A percentile compares a stretch with the other conserved stretches of the same genome.
phyloP scores from a whole-genome alignment of 2,113 vertebrate genomes.

The Romanogobio albipinnatus region DNA sequence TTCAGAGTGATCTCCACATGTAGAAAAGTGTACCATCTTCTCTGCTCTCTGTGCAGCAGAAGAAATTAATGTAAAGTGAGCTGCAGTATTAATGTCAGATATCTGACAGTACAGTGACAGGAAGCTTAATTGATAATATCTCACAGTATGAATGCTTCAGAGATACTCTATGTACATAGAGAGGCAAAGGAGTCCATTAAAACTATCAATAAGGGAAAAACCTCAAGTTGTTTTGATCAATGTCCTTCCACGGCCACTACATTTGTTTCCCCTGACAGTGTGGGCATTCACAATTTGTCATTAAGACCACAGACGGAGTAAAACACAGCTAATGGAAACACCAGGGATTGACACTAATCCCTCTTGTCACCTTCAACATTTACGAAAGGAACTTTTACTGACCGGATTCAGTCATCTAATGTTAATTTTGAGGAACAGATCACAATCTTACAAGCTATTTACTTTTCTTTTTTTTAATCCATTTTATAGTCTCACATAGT shows the following conservation, averaged over 20 bases:
- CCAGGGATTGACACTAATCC: constrained; percentile 38
- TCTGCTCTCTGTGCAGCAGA: background rate
- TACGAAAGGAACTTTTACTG: background rate
- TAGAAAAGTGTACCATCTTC: no score
- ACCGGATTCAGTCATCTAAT: background rate
- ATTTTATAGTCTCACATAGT: background rate
- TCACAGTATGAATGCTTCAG: background rate
- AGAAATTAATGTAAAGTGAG: constrained; percentile 23
- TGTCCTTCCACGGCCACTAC: constrained; percentile 23
- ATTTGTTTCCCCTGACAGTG: constrained; percentile 53
- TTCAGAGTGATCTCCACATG: background rate
- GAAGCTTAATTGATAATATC: constrained; percentile 36
- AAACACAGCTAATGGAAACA: constrained; percentile 56
- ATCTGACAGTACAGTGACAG: constrained; percentile 39
- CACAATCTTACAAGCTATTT: background rate
- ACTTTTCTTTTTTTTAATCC: background rate
- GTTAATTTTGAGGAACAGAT: background rate
- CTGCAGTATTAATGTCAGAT: constrained; percentile 33
- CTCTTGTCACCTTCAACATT: constrained; percentile 37
- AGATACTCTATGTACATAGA: constrained; percentile 23
- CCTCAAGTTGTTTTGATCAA: constrained; percentile 51
- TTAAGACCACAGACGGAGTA: constrained; percentile 50
- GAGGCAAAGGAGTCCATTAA: constrained; percentile 28
- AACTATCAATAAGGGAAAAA: constrained; percentile 38
- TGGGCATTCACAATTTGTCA: constrained; percentile 42